Conservation (phyloP, 2,888 invertebrate genomes). For the Pollenia griseotomentosa region DNA sequence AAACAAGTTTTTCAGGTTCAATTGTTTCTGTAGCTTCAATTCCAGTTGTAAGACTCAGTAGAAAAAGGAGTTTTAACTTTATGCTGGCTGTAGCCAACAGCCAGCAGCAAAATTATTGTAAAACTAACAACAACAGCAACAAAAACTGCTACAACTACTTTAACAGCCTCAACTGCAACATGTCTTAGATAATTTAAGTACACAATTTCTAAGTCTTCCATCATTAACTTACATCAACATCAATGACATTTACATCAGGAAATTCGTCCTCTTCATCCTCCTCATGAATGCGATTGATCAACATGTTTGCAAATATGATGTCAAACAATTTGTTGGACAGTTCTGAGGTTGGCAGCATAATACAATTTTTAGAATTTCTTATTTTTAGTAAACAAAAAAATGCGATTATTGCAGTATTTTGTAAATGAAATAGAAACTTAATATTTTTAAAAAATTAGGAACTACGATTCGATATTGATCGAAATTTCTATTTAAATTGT, state of each 20-base stretch:
- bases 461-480: too few species aligned
- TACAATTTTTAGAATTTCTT: too few species aligned
- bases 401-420: too few species aligned
- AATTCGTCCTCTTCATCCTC: constrained; percentile 15
- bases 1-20: constrained; percentile 73
- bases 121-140: constrained; percentile 25
- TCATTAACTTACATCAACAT: constrained; percentile 26
- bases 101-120: constrained; percentile 19
- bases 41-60: constrained; percentile 2
- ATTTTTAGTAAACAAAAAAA: too few species aligned
- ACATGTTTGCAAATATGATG: constrained; percentile 63
- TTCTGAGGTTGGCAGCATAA: too few species aligned
- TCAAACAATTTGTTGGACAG: constrained; percentile 65
- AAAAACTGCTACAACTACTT: constrained; percentile 45
- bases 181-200: constrained; percentile 47
- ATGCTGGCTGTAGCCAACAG: constrained; percentile 23
- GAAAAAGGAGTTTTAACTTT: constrained; percentile 10
- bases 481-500: too few species aligned
- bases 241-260: constrained; percentile 30
- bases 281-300: constrained; percentile 38
- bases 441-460: too few species aligned
- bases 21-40: constrained; percentile 29
- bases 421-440: too few species aligned
- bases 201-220: constrained; percentile 52
- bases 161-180: constrained; percentile 27